A percentile compares a stretch with the other conserved stretches of the same genome.
Conservation (phyloP, 2,888 invertebrate genomes). For the Drosophila infuscata region DNA sequence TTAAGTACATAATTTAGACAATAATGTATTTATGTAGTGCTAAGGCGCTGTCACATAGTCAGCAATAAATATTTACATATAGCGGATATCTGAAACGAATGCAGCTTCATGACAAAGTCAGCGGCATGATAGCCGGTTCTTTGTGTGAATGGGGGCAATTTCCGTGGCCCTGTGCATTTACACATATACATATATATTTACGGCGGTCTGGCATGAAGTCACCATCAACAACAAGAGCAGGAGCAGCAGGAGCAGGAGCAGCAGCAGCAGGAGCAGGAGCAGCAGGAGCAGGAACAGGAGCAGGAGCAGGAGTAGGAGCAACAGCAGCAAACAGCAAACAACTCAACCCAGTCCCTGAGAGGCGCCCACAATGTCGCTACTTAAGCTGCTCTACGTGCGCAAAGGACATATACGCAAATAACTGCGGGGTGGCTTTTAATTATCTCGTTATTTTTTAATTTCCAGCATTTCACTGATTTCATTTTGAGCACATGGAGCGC, state of each 20-base stretch:
- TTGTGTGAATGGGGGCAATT: slow-evolving; percentile 5
- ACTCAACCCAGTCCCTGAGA: slow-evolving; percentile 9
- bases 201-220: slow-evolving; percentile 6
- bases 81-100: slow-evolving; percentile 30
- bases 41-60: slow-evolving; percentile 26
- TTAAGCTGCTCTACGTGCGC: slow-evolving; percentile 72
- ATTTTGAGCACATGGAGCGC: slow-evolving; percentile 63
- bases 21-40: neutral
- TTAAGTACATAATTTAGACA: neutral
- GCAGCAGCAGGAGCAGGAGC: neutral
- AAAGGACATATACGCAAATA: slow-evolving; percentile 63
- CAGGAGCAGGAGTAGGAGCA: neutral
- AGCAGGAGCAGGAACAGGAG: neutral
- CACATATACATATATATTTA: slow-evolving; percentile 10
- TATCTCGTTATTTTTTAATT: slow-evolving; percentile 82
- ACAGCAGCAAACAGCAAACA: slow-evolving; percentile 12
- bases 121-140: slow-evolving; percentile 36
- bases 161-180: slow-evolving; percentile 12
- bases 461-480: slow-evolving; percentile 75
- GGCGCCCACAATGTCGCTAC: slow-evolving; percentile 61
- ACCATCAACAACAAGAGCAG: slow-evolving; percentile 8
- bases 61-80: slow-evolving; percentile 16
- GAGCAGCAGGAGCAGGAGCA: neutral
- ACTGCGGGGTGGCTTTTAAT: slow-evolving; percentile 82
- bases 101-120: slow-evolving; percentile 43